A percentile compares a stretch with the other conserved stretches of the same genome.
phyloP scores from a whole-genome alignment of 2,888 invertebrate species.

The Lithodes maja region DNA sequence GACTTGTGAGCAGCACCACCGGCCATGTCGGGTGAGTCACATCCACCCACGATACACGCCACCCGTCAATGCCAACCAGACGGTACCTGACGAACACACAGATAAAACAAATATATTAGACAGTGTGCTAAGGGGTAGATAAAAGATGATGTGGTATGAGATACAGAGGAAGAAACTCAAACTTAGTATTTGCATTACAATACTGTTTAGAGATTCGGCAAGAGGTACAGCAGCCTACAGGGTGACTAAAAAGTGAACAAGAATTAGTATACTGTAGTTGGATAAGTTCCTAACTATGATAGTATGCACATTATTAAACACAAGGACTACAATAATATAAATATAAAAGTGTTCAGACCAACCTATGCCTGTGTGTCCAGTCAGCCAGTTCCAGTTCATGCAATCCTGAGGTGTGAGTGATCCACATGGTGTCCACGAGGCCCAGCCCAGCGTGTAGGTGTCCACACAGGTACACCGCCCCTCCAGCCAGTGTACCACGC shows the following conservation, averaged over 20 bases:
- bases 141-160: too few species aligned
- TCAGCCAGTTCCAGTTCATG: slow-evolving; percentile 57
- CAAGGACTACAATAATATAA: too few species aligned
- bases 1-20: slow-evolving; percentile 46
- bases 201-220: too few species aligned
- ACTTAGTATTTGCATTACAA: too few species aligned
- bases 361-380: slow-evolving; percentile 56
- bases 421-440: slow-evolving; percentile 52
- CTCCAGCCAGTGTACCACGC: slow-evolving; percentile 31
- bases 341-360: not conserved
- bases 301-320: too few species aligned
- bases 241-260: too few species aligned
- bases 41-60: slow-evolving; percentile 48
- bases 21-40: slow-evolving; percentile 54
- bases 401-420: slow-evolving; percentile 45
- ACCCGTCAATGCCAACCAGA: slow-evolving; percentile 45
- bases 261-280: too few species aligned
- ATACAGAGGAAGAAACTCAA: too few species aligned
- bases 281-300: too few species aligned
- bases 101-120: not conserved
- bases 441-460: slow-evolving; percentile 57
- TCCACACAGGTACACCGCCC: slow-evolving; percentile 52
- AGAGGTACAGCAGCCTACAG: too few species aligned
- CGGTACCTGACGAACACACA: slow-evolving; percentile 37
- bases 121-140: too few species aligned